Evolutionary conservation across 2,888 invertebrate genomes (phyloP).

Genomic region (Sarcophaga subvicina): DNA sequence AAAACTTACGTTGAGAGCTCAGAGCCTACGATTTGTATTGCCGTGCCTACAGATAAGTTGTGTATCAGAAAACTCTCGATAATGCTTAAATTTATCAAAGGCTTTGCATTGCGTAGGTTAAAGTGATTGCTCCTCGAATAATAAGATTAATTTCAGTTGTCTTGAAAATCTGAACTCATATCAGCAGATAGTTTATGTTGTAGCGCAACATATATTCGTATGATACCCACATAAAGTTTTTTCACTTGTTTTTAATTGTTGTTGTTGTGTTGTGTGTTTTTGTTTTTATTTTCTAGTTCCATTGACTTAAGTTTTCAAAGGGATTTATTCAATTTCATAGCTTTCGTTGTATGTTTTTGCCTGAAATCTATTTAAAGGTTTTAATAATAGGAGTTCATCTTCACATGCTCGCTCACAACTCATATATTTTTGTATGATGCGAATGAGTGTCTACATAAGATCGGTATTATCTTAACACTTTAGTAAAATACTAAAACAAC

Average conservation of each 20-base stretch:
- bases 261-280: not conserved
- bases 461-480: constrained; percentile 67
- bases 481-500: constrained; percentile 43
- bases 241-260: not conserved
- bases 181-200: no score
- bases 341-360: constrained; percentile 50
- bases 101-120: no score
- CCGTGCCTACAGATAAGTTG: no score
- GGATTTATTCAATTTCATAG: constrained; percentile 40
- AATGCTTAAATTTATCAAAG: no score
- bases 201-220: no score
- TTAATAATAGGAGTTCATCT: constrained; percentile 52
- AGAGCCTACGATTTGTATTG: no score
- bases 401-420: not conserved
- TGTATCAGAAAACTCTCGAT: no score
- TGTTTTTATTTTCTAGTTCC: constrained; percentile 16
- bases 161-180: no score
- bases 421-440: not conserved
- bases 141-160: no score
- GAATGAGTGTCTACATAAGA: not conserved
- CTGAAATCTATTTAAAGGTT: constrained; percentile 67
- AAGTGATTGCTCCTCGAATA: no score
- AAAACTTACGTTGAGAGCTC: no score
- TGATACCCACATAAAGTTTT: not conserved
- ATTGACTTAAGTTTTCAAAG: constrained; percentile 49